Evolutionary conservation across 1,140 invertebrate genomes (phyloP), one percentile per base, ranked within the genome.

Genomic region (Brachionus asplanchnoidis): DNA sequence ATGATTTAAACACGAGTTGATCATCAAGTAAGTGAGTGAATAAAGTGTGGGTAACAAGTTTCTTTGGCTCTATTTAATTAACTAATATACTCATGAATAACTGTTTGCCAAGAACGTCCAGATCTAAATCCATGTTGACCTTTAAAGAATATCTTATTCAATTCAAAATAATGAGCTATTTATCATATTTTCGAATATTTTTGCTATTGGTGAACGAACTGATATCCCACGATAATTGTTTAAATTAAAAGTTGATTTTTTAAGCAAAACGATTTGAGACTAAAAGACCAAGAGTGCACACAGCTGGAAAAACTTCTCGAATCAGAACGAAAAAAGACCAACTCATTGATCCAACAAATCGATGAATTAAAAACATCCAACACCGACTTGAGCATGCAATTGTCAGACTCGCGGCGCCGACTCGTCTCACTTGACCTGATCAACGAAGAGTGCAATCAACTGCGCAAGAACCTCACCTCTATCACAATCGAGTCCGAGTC

Each of bases 361-460:
- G 79, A 82, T 36, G 79, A 65, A 36, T 28, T 82, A 17, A 82
- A 46, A 12, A 14, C 79, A n/a, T 44, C 36, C 0, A 82, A 82
- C 20, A 42, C 79, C 28, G 36, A 82, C 12, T 68, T 82, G 32
- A 68, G 36, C 17, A 65, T 68, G 50, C 53, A 82, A 26, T 1
- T 44, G n/a, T 60, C 79, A 28, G 79, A 82, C 32, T 42, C 53
- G 11, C 60, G 65, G 53, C 20, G 79, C 9, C 53, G 65, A 4
- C 79, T 82, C 9, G 40, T 82, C 6, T 82, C 79, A 9, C 53
- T 82, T 0, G 79, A 82, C 32, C 53, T 82, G 5, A 17, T 82
- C n/a, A 82, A 32, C 7, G 79, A 82, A 65, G 79, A 82, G 32
- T 82, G 79, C 42, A 82, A 82, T 20, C 79, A 82, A n/a, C 11